Base-by-base conservation (phyloP, 2,113 vertebrate genomes). In the Rana temporaria region DNA sequence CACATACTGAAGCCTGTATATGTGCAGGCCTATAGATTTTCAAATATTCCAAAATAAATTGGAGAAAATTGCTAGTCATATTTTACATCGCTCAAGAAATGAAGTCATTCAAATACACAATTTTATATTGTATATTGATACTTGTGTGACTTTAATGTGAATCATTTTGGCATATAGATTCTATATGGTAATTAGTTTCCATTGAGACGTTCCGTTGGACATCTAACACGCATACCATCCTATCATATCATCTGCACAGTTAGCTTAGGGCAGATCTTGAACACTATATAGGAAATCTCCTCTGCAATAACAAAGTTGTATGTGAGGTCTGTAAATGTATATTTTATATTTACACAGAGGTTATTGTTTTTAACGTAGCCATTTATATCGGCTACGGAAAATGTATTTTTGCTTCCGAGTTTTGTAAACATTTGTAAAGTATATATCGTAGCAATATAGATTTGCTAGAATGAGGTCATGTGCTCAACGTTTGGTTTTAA, bases 351-450 rank as follows among this genome's bases (percentile, higher is more conserved):
- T 71, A 11, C 24, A 55, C 22, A 63, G 72, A 70, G 85, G 84
- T 85, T 42, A 42, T 42, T 48, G 42, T 48, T 48, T 48, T 48
- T 11, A 48, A 12, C 12, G 42, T 48, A 48, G 42, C 11, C 42
- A 48, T 73, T 30, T 73, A 32, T 59, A 73, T 57, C 32, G 24
- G 71, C 55, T 59, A 73, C 4, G 18, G 55, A 59, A 57, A 73
- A 42, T 73, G 72, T 84, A 85, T 86, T 88, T 83, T 87, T 86
- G 84, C 85, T 70, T 86, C 86, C 85, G 0, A 1, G 16, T 85
- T 85, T 82, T 67, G 63, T 86, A 69, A 79, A 85, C 78, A 52
- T 84, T 84, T 65, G 81, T 84, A 12, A 1, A 71, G 79, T 87
- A 84, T 79, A 84, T 75, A 59, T n/a, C 26, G 82, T 75, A 73